Conservation (phyloP, 2,797 vertebrate genomes). For the Otus scops region DNA sequence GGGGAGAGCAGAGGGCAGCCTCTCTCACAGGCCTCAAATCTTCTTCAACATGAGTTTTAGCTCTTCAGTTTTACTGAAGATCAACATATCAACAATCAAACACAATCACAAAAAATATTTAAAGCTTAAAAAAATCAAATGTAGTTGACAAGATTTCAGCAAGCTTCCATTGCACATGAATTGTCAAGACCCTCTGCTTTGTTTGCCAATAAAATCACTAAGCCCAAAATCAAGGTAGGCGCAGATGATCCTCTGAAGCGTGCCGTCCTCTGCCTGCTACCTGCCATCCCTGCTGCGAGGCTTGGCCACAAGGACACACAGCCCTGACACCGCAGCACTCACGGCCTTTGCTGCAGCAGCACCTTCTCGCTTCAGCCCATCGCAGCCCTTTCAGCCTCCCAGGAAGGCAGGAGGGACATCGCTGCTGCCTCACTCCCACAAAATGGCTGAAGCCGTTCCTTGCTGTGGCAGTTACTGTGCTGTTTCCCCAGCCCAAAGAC, state of each 20-base stretch:
- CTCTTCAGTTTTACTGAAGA: background rate
- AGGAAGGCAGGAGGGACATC: fast-evolving
- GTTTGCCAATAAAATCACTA: background rate
- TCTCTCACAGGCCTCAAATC: background rate
- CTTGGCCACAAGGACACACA: background rate
- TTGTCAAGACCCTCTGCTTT: background rate
- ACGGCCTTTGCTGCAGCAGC: fast-evolving
- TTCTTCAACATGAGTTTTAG: background rate
- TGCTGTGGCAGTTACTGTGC: too few relatives aligned
- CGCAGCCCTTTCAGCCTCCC: background rate
- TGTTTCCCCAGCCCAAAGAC: background rate
- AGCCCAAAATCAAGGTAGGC: background rate
- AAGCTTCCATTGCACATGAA: background rate
- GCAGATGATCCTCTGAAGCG: fast-evolving
- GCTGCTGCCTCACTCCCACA: background rate
- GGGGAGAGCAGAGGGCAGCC: background rate
- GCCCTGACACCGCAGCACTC: background rate
- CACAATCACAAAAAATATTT: background rate
- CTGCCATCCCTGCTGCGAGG: background rate
- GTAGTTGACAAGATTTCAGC: background rate
- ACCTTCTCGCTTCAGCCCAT: background rate
- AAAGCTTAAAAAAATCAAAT: background rate
- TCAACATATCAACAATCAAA: background rate
- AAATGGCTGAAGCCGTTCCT: fast-evolving
- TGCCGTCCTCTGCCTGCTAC: background rate